Conservation (phyloP, 1,140 invertebrate genomes). For the Apocrypta bakeri region DNA sequence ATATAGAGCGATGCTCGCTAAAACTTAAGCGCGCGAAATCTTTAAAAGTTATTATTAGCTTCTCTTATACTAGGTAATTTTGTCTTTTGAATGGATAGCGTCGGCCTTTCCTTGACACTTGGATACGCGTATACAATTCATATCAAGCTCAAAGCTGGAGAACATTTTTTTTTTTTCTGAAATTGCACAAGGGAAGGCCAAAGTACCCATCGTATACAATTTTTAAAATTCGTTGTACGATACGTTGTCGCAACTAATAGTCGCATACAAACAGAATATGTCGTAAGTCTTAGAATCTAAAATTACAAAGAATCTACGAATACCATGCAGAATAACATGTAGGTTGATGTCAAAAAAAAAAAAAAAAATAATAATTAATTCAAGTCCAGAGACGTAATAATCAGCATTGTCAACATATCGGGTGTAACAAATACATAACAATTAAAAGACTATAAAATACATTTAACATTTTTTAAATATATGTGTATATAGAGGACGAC, state of each 20-base stretch:
- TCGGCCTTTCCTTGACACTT: slow-evolving; percentile 70
- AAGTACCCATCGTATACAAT: slow-evolving; percentile 67
- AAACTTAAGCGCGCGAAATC: background rate
- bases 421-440: background rate
- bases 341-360: background rate
- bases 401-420: slow-evolving; percentile 1
- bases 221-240: background rate
- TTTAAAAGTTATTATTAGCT: background rate
- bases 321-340: too few relatives aligned
- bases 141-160: background rate
- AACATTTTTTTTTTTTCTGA: slow-evolving; percentile 28
- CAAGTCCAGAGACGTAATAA: background rate
- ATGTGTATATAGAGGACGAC: background rate
- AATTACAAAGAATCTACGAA: background rate
- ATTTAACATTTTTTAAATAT: background rate
- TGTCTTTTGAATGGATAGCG: slow-evolving; percentile 65
- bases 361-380: background rate
- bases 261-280: background rate
- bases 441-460: slow-evolving; percentile 2
- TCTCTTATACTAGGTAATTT: slow-evolving; percentile 42
- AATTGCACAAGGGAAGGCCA: slow-evolving; percentile 68
- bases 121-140: slow-evolving; percentile 28
- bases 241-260: background rate
- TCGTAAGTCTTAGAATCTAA: background rate
- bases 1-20: background rate